A percentile compares a stretch with the other conserved stretches of the same genome.
phyloP scores from a whole-genome alignment of 2,888 invertebrate species.

The Acronicta psi region DNA sequence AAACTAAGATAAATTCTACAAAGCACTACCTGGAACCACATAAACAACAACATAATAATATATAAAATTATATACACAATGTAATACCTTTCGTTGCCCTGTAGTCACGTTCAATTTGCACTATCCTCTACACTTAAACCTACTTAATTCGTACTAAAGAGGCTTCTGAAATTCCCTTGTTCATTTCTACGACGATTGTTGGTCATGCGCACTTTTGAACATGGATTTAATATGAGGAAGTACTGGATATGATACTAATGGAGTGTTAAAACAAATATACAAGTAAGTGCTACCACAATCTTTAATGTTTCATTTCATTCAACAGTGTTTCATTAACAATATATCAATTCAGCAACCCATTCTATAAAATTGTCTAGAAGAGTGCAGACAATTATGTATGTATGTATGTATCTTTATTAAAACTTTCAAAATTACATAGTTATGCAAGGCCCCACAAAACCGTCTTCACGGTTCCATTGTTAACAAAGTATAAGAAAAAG shows the following conservation, averaged over 20 bases:
- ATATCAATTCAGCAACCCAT: too few relatives aligned
- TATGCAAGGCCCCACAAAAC: too few relatives aligned
- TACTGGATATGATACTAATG: constrained; percentile 35
- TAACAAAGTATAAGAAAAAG: too few relatives aligned
- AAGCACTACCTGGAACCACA: constrained; percentile 33
- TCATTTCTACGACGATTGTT: constrained; percentile 76
- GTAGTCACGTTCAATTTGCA: constrained; percentile 68
- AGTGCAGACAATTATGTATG: too few relatives aligned
- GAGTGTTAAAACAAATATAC: background rate
- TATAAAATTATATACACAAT: constrained; percentile 42
- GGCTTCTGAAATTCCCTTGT: constrained; percentile 74
- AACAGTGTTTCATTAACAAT: too few relatives aligned
- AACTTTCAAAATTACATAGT: too few relatives aligned
- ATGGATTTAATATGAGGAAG: constrained; percentile 24
- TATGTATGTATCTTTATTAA: too few relatives aligned
- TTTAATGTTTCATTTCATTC: too few relatives aligned
- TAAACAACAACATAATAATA: constrained; percentile 38
- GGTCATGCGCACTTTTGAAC: constrained; percentile 65
- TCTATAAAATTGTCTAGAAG: too few relatives aligned
- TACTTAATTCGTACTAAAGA: constrained; percentile 80
- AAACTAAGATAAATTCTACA: constrained; percentile 35
- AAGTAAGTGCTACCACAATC: too few relatives aligned
- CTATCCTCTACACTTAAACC: constrained; percentile 71
- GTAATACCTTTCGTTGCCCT: constrained; percentile 40
- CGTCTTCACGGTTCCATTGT: too few relatives aligned